Base-by-base conservation (phyloP, 1,140 invertebrate species). In the Mizuhopecten yessoensis region DNA sequence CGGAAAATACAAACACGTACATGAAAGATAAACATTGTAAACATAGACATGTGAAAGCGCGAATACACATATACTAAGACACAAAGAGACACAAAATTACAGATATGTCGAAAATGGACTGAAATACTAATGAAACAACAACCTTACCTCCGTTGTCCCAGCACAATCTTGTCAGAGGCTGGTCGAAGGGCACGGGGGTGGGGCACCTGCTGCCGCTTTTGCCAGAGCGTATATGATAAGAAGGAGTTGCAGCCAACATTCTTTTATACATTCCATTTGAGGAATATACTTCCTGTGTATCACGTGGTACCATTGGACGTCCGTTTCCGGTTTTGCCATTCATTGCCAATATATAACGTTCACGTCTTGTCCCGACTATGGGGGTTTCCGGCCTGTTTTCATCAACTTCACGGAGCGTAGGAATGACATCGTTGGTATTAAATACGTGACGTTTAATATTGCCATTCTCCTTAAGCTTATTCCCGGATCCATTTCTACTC, bases 301-400 rank as follows among this genome's bases (percentile, higher is more conserved):
- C 89, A 34, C 75, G 42, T 13, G 86, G 89, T 33, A 90, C 89
- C 33, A 86, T 90, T 29, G 57, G 75, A 29, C 89, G 89, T 23
- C 89, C 86, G 15, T 86, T 86, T 34, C 89, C 89, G 86, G 75
- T 87, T 75, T 75, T 75, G 57, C 57, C 57, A 2, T 75, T n/a
- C 57, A 75, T 75, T 29, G 75, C 86, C 13, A 90, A 86, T 86
- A 42, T 29, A n/a, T 90, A 86, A 9, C 89, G 49, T 86, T 90
- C 75, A 7, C 86, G 89, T 33, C 89, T 34, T 34, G 89, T 90
- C 34, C 86, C 42, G 29, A 90, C 89, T 45, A 90, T 86, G 2
- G 89, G 89, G 0, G 89, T 90, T 87, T 90, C 89, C 33, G 89
- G 89, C 33, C 89, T 86, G 39, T 87, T 87, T 90, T 90, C 89